phyloP scores from a whole-genome alignment of 2,113 vertebrate genomes.

The Piaya cayana region DNA sequence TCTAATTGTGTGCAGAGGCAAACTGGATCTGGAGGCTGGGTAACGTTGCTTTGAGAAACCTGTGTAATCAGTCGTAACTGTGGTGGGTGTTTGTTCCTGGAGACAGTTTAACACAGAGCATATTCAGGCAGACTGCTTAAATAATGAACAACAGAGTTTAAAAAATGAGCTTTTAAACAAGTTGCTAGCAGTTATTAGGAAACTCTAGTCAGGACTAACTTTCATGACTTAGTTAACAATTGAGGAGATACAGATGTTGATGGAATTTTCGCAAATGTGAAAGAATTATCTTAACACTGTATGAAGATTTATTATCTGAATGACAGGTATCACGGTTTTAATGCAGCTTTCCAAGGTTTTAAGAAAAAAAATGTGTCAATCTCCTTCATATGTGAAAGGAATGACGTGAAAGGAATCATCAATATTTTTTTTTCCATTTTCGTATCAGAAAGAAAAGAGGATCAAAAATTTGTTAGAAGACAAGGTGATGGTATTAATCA shows the following conservation, averaged over 20 bases:
- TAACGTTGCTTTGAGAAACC: background rate
- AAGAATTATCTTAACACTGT: background rate
- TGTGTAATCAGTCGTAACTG: background rate
- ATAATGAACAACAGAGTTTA: background rate
- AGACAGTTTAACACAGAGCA: background rate
- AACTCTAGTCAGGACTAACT: background rate
- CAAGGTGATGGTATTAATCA: background rate
- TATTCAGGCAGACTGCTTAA: background rate
- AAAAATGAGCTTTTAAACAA: background rate
- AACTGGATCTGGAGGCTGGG: background rate
- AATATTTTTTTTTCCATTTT: background rate
- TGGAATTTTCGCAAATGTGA: accelerated
- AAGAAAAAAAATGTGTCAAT: background rate
- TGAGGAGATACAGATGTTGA: background rate
- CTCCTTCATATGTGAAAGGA: background rate
- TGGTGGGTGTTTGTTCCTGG: background rate
- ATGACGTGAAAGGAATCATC: background rate
- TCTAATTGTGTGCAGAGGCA: background rate
- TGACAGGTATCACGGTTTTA: background rate
- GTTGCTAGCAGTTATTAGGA: background rate
- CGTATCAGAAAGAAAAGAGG: background rate
- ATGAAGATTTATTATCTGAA: background rate
- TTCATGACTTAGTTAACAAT: background rate
- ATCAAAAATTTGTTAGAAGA: background rate
- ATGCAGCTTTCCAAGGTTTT: background rate